Conservation (phyloP, 2,113 vertebrate genomes). For the Oryzias curvinotus region DNA sequence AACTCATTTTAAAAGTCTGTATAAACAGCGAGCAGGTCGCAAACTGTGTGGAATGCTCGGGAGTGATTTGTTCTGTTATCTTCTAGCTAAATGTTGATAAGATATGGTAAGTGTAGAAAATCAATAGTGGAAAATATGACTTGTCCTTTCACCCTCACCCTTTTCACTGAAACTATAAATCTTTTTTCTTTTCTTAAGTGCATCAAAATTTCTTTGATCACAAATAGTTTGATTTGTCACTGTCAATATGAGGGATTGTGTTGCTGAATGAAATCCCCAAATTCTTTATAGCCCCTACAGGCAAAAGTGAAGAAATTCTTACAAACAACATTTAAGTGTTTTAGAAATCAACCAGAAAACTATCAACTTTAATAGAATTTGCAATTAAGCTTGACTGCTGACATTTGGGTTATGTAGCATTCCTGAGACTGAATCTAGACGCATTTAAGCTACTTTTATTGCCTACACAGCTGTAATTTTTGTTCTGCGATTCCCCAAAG, state of each 20-base stretch:
- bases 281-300: conserved; percentile 3
- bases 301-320: conserved; percentile 17
- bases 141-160: conserved; percentile 15
- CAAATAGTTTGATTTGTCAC: neutral
- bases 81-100: conserved; percentile 50
- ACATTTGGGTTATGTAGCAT: no score
- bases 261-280: neutral
- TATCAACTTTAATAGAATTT: no score
- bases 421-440: neutral
- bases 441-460: neutral
- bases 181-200: neutral
- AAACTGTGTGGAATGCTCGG: conserved; percentile 36
- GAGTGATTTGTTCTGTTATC: conserved; percentile 42
- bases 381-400: no score
- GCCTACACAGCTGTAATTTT: neutral
- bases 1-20: conserved; percentile 56
- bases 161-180: no score
- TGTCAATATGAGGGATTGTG: neutral
- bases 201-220: neutral
- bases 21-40: conserved; percentile 55
- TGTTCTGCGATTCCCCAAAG: neutral
- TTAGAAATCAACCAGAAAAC: no score
- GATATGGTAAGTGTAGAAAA: conserved; percentile 33
- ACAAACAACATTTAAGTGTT: no score
- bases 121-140: conserved; percentile 6